phyloP scores from a whole-genome alignment of 2,113 vertebrate genomes.

The Burhinus bistriatus region DNA sequence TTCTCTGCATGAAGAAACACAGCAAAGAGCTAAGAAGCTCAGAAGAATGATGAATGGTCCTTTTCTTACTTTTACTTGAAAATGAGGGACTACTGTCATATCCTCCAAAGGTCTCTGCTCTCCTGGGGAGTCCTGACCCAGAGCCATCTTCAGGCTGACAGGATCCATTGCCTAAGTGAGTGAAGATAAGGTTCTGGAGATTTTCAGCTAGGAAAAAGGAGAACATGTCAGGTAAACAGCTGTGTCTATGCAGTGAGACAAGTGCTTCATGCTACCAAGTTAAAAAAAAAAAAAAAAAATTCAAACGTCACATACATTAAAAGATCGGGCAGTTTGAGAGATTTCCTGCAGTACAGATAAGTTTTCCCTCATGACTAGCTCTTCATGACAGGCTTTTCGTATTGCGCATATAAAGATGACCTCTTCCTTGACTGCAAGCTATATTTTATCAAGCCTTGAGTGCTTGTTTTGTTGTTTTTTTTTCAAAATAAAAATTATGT shows the following conservation, averaged over 20 bases:
- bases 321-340: not conserved
- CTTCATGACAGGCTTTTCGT: not conserved
- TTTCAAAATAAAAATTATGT: not conserved
- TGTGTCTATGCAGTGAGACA: rapidly evolving
- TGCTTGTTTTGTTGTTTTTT: too few species aligned
- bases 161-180: slow-evolving; percentile 54
- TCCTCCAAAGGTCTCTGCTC: slow-evolving; percentile 88
- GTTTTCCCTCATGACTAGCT: not conserved
- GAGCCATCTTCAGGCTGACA: slow-evolving; percentile 68
- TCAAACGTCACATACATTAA: not conserved
- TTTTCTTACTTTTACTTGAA: slow-evolving; percentile 79
- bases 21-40: not conserved
- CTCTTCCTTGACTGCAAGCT: not conserved
- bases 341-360: not conserved
- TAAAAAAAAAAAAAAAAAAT: not conserved
- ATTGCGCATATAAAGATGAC: not conserved
- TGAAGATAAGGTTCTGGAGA: slow-evolving; percentile 85
- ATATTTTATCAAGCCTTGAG: not conserved
- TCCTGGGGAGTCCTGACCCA: slow-evolving; percentile 59
- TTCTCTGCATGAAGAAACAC: not conserved
- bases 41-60: not conserved
- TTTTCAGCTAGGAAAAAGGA: slow-evolving; percentile 78
- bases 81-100: slow-evolving; percentile 76
- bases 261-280: not conserved
- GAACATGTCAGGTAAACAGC: not conserved